phyloP scores from a whole-genome alignment of 2,888 invertebrate genomes.

The Bembecia ichneumoniformis region DNA sequence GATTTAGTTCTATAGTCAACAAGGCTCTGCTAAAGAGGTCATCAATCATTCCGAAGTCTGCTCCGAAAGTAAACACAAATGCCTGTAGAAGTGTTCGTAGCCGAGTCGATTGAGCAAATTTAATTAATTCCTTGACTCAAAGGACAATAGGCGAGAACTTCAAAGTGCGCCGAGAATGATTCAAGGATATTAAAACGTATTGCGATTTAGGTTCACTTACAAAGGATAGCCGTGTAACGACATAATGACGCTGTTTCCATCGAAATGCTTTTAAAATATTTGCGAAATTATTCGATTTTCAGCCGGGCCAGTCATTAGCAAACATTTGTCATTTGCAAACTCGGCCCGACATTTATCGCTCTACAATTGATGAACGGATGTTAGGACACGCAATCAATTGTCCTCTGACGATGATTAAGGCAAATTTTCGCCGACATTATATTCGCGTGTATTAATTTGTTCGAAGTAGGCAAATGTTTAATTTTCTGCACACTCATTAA shows the following conservation, averaged over 20 bases:
- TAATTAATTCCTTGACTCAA: constrained; percentile 7
- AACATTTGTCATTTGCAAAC: constrained; percentile 66
- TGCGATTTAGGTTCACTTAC: constrained; percentile 3
- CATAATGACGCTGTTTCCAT: not conserved
- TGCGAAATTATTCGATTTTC: constrained; percentile 48
- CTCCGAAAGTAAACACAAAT: constrained; percentile 4
- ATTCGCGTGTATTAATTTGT: constrained; percentile 25
- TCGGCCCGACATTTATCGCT: constrained; percentile 59
- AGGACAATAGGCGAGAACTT: constrained; percentile 3
- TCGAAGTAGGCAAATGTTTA: constrained; percentile 19
- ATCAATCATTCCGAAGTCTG: constrained; percentile 7
- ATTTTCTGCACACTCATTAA: constrained; percentile 6
- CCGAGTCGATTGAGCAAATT: constrained; percentile 9
- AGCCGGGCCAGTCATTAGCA: constrained; percentile 52
- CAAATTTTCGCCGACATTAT: constrained; percentile 16
- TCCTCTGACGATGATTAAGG: constrained; percentile 45
- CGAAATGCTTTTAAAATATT: constrained; percentile 28
- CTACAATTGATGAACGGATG: constrained; percentile 63
- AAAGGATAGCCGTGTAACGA: not conserved
- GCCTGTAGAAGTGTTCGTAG: constrained; percentile 7
- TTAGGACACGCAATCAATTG: constrained; percentile 58
- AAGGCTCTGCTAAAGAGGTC: not conserved
- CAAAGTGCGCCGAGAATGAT: not conserved
- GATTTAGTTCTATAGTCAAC: not conserved
- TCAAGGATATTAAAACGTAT: constrained; percentile 4